Conservation (phyloP, 2,797 vertebrate species). For the Lutjanus argentimaculatus region DNA sequence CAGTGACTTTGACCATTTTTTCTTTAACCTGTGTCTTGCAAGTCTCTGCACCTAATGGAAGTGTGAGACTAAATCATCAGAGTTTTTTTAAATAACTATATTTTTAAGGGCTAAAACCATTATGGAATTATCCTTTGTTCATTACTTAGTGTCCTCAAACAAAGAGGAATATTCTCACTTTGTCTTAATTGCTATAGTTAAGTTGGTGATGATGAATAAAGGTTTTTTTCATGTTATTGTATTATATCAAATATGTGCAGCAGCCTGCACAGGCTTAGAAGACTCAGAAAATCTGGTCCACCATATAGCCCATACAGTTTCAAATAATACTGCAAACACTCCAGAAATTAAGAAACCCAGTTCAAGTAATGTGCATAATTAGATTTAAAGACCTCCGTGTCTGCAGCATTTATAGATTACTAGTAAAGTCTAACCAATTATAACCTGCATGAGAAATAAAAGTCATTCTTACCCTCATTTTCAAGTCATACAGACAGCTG, state of each 20-base stretch:
- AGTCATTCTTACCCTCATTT: too few relatives aligned
- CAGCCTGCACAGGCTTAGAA: background rate
- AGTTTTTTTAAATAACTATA: background rate
- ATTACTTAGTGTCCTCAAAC: background rate
- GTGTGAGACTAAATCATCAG: background rate
- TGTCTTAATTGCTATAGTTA: background rate
- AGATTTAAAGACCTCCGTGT: background rate
- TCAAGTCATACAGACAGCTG: background rate
- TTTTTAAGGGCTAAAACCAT: background rate
- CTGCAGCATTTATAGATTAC: background rate
- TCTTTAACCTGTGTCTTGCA: background rate
- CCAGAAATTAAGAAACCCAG: background rate
- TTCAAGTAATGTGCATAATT: background rate
- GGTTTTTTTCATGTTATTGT: background rate
- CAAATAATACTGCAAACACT: background rate
- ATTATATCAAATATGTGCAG: background rate
- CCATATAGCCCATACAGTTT: background rate
- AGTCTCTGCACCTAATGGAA: background rate
- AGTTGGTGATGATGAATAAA: too few relatives aligned
- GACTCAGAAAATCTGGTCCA: background rate
- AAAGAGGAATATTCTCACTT: constrained; percentile 1
- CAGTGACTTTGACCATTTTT: background rate
- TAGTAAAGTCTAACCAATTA: too few relatives aligned
- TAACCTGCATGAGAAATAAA: background rate
- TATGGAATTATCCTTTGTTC: background rate